These are phyloP conservation scores for Heliconius himera DNA, from an alignment of 1,140 invertebrate species.

Conservation along the genomic window DNA sequence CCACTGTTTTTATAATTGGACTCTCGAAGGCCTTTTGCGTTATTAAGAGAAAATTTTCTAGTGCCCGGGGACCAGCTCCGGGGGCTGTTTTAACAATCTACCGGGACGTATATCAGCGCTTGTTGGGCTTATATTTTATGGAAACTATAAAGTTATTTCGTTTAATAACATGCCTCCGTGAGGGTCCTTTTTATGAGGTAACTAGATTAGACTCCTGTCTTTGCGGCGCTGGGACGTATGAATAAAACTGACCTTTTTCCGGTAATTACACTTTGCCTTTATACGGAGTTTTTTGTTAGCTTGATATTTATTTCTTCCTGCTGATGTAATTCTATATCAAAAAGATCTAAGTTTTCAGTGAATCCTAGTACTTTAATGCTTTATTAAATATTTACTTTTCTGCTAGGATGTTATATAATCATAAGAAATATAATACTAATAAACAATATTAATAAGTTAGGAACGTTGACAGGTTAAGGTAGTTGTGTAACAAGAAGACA, in stretches of 20 bases:
- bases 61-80: conserved; percentile 39
- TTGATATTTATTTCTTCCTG: conserved; percentile 10
- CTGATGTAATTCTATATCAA: conserved; percentile 9
- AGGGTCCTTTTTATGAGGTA: conserved; percentile 45
- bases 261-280: conserved; percentile 22
- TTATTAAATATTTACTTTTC: neutral
- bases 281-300: neutral
- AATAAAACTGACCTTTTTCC: conserved; percentile 26
- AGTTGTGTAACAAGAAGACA: neutral
- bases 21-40: conserved; percentile 46
- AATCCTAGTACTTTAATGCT: conserved; percentile 1
- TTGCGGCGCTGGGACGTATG: conserved; percentile 16
- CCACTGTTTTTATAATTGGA: conserved; percentile 64
- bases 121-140: conserved; percentile 47
- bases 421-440: neutral
- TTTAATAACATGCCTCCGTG: conserved; percentile 49
- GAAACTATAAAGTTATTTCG: conserved; percentile 55
- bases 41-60: conserved; percentile 57
- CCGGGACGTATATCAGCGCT: conserved; percentile 30
- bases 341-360: neutral
- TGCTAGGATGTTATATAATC: neutral
- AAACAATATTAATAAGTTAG: conserved; percentile 12
- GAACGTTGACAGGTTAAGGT: neutral
- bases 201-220: conserved; percentile 38
- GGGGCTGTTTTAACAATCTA: conserved; percentile 44